Percentiles rank a stretch among this genome's conserved stretches.
These are phyloP conservation scores for Lepidostoma basale DNA, from an alignment of 1,140 invertebrate species.

Conservation along the genomic window DNA sequence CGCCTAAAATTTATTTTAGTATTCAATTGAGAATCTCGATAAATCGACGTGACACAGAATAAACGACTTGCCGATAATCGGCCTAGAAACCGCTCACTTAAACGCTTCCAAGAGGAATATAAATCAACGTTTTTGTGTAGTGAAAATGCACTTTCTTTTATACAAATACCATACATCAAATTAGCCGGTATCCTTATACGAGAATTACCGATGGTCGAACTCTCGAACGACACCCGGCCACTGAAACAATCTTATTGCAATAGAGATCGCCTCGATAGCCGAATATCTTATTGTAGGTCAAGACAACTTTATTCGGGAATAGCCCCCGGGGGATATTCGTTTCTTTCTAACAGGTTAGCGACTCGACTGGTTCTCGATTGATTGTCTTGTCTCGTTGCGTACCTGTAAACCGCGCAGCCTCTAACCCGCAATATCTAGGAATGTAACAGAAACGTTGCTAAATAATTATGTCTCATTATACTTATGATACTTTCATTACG, in stretches of 20 bases:
- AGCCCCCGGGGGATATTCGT: neutral
- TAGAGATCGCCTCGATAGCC: constrained; percentile 7
- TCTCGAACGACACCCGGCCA: neutral
- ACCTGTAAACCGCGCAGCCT: neutral
- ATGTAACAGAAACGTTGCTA: too few species aligned
- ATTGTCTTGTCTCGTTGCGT: neutral
- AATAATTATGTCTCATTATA: too few species aligned
- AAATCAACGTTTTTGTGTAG: too few species aligned
- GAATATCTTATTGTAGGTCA: constrained; percentile 14
- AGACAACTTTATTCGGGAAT: constrained; percentile 18
- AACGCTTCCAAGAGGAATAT: too few species aligned
- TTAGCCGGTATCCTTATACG: neutral
- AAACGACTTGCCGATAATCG: too few species aligned
- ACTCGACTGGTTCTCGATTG: constrained; percentile 16
- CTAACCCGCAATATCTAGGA: too few species aligned
- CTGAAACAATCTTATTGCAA: constrained; percentile 11
- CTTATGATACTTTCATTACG: too few species aligned
- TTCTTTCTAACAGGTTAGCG: constrained; percentile 9
- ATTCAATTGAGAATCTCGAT: too few species aligned
- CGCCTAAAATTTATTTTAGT: too few species aligned
- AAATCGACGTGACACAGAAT: too few species aligned
- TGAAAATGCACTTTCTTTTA: constrained; percentile 8
- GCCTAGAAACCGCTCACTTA: too few species aligned
- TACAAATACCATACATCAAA: neutral
- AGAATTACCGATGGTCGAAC: too few species aligned